Percentiles rank a stretch among this genome's conserved stretches.
Evolutionary conservation across 2,797 vertebrate genomes (phyloP).

Genomic region (Mallotus villosus): DNA sequence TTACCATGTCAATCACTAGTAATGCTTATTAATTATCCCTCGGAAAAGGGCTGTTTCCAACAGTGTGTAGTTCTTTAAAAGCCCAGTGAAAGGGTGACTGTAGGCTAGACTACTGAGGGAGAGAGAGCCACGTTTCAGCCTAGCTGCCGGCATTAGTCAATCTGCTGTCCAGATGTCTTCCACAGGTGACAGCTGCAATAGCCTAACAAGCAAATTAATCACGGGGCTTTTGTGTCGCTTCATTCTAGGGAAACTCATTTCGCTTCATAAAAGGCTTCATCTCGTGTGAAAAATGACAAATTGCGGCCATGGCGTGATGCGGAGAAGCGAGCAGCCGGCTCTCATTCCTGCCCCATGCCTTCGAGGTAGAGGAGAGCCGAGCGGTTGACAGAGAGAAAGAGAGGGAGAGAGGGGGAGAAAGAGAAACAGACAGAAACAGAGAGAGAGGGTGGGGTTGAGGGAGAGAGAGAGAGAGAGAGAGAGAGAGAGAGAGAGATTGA

Average conservation of each 20-base stretch:
- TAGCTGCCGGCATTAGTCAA: constrained; percentile 82
- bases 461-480: neutral
- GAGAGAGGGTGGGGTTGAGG: neutral
- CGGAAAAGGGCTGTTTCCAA: constrained; percentile 75
- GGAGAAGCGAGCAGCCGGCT: constrained; percentile 67
- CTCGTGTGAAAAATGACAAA: constrained; percentile 83
- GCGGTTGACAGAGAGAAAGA: constrained; percentile 36
- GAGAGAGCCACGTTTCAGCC: constrained; percentile 59
- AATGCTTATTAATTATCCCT: constrained; percentile 83
- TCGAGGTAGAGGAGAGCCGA: constrained; percentile 69
- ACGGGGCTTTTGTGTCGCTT: constrained; percentile 81
- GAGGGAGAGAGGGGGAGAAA: constrained; percentile 7
- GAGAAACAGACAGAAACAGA: constrained; percentile 17
- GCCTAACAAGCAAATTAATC: constrained; percentile 88
- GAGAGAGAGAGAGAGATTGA: neutral
- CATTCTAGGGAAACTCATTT: constrained; percentile 83
- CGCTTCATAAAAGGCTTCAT: constrained; percentile 84
- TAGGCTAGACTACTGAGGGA: constrained; percentile 36
- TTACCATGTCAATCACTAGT: constrained; percentile 82
- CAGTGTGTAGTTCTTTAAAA: constrained; percentile 75
- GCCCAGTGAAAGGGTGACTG: constrained; percentile 74
- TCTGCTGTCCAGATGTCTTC: constrained; percentile 86
- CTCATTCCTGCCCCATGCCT: constrained; percentile 52
- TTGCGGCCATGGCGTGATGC: constrained; percentile 75
- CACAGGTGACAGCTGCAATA: constrained; percentile 86